Evolutionary conservation across 1,140 invertebrate species (phyloP).

Genomic region (Pogonomyrmex barbatus): DNA sequence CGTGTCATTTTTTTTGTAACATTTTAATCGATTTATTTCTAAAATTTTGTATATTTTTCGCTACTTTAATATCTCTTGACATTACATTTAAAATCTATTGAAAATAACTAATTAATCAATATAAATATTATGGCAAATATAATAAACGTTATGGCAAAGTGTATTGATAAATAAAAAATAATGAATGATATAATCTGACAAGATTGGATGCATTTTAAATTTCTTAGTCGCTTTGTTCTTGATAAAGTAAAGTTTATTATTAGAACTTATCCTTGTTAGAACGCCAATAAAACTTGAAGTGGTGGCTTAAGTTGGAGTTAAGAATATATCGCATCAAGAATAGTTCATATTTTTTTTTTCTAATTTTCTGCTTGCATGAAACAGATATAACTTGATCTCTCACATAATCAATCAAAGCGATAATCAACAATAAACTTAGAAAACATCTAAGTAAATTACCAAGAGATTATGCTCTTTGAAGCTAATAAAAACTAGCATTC

Average conservation of each 20-base stretch:
- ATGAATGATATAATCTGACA: background rate
- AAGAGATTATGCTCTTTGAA: slow-evolving; percentile 46
- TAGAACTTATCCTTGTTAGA: background rate
- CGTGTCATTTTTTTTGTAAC: background rate
- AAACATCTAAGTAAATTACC: slow-evolving; percentile 48
- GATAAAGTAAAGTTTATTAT: slow-evolving; percentile 4
- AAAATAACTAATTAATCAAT: background rate
- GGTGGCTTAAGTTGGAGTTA: slow-evolving; percentile 1
- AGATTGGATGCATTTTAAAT: background rate
- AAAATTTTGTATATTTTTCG: background rate
- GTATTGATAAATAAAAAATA: background rate
- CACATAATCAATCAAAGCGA: slow-evolving; percentile 41
- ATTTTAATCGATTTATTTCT: slow-evolving; percentile 38
- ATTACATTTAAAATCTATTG: slow-evolving; percentile 8
- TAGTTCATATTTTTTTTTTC: slow-evolving; percentile 15
- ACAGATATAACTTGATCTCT: slow-evolving; percentile 41
- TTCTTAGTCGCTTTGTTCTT: background rate
- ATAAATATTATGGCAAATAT: background rate
- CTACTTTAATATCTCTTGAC: background rate
- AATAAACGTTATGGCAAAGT: background rate
- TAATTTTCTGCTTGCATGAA: slow-evolving; percentile 10
- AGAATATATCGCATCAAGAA: slow-evolving; percentile 30
- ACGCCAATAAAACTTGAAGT: slow-evolving; percentile 31
- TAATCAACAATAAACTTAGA: slow-evolving; percentile 50
- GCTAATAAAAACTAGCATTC: slow-evolving; percentile 18